These are phyloP conservation scores for Syngnathus rostellatus DNA, from an alignment of 2,797 vertebrate species.

Conservation along the genomic window DNA sequence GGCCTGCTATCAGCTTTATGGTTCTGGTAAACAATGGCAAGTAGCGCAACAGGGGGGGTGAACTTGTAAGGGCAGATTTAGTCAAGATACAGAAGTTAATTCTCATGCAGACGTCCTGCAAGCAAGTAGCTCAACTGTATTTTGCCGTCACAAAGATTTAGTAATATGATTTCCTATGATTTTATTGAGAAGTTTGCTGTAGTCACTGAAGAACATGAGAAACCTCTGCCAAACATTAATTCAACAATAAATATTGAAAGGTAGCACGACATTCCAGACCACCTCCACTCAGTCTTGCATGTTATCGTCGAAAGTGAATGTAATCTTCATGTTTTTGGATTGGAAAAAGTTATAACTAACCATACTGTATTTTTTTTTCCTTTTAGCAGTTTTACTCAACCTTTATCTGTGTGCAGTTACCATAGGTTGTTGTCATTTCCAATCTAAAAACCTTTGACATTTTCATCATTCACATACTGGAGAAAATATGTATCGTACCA, in stretches of 20 bases:
- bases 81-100: constrained; percentile 53
- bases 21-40: constrained; percentile 54
- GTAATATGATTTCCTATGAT: constrained; percentile 40
- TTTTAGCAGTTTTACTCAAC: too few relatives aligned
- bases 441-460: neutral
- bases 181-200: constrained; percentile 43
- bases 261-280: constrained; percentile 13
- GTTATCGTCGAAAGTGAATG: neutral
- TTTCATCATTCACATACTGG: neutral
- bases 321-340: neutral
- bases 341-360: neutral
- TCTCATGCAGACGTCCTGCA: constrained; percentile 41
- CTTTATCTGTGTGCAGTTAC: neutral
- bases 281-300: constrained; percentile 13
- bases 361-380: neutral
- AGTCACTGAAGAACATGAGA: constrained; percentile 33
- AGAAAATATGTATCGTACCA: neutral
- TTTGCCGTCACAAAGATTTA: constrained; percentile 46
- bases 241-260: constrained; percentile 18
- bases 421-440: neutral
- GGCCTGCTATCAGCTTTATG: constrained; percentile 52
- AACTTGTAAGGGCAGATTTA: constrained; percentile 52
- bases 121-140: constrained; percentile 45
- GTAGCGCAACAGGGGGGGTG: constrained; percentile 40
- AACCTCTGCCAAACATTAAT: constrained; percentile 26